A percentile compares a stretch with the other conserved stretches of the same genome.
Evolutionary conservation across 64 coral and sea anemone species (phyloP).

Genomic region (Montipora capricornis): DNA sequence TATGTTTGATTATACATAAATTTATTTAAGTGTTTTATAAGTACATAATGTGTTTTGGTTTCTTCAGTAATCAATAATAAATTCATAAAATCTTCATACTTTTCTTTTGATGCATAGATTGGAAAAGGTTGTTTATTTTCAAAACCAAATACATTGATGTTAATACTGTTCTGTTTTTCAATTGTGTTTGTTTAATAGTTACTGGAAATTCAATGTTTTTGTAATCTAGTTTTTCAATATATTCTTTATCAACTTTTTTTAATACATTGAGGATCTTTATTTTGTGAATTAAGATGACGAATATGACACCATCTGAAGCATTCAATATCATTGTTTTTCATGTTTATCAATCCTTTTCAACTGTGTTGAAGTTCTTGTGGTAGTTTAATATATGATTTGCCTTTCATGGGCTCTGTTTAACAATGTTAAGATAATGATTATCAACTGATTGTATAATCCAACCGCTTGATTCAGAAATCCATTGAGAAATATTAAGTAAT

Average conservation of each 20-base stretch:
- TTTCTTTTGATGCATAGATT: not conserved
- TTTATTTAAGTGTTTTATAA: not conserved
- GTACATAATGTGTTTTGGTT: not conserved
- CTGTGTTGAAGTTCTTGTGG: not conserved
- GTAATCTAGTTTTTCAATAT: not conserved
- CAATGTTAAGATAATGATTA: no score
- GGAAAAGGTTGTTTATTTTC: not conserved
- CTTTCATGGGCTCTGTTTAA: no score
- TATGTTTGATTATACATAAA: not conserved
- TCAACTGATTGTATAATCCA: no score
- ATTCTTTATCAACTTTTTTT: not conserved
- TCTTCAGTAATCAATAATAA: not conserved
- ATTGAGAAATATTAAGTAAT: no score
- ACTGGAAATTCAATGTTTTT: not conserved
- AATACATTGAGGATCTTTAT: not conserved
- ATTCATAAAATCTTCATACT: not conserved
- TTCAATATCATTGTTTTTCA: not conserved
- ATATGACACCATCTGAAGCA: slow-evolving; percentile 2
- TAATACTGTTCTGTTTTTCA: not conserved
- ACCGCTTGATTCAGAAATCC: no score
- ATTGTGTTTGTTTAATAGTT: not conserved
- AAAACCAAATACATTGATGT: slow-evolving; percentile 15
- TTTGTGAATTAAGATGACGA: not conserved
- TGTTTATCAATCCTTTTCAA: not conserved
- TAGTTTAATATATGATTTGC: not conserved